Conservation (phyloP, 2,888 invertebrate genomes). For the Dilophus febrilis region DNA sequence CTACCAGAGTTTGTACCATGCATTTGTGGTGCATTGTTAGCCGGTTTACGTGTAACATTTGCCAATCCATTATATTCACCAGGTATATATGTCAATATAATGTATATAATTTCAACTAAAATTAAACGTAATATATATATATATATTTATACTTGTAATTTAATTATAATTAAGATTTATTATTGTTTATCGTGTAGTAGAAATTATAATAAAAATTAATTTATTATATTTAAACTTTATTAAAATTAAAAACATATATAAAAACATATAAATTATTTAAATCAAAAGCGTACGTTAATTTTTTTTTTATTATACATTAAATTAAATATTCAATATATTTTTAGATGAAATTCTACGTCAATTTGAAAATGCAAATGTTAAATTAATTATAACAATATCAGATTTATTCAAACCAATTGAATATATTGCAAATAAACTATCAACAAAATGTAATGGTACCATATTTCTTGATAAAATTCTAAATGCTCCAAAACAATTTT, state of each 20-base stretch:
- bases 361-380: conserved; percentile 43
- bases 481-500: conserved; percentile 17
- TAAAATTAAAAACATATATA: too few relatives aligned
- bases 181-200: too few relatives aligned
- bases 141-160: too few relatives aligned
- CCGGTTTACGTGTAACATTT: conserved; percentile 47
- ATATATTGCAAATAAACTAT: conserved; percentile 35
- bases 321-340: too few relatives aligned
- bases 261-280: too few relatives aligned
- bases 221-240: too few relatives aligned
- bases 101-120: too few relatives aligned
- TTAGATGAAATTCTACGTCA: conserved; percentile 45
- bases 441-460: conserved; percentile 41
- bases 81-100: conserved; percentile 35
- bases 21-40: conserved; percentile 47
- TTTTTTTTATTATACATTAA: background rate
- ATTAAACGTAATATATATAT: too few relatives aligned
- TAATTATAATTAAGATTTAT: too few relatives aligned
- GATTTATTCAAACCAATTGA: conserved; percentile 41
- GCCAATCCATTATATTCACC: conserved; percentile 53
- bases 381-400: conserved; percentile 45
- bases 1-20: conserved; percentile 49
- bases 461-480: conserved; percentile 46
- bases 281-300: background rate
- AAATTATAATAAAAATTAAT: too few relatives aligned